Base-by-base conservation (phyloP, 2,797 vertebrate species). In the Pseudochirops corinnae region DNA sequence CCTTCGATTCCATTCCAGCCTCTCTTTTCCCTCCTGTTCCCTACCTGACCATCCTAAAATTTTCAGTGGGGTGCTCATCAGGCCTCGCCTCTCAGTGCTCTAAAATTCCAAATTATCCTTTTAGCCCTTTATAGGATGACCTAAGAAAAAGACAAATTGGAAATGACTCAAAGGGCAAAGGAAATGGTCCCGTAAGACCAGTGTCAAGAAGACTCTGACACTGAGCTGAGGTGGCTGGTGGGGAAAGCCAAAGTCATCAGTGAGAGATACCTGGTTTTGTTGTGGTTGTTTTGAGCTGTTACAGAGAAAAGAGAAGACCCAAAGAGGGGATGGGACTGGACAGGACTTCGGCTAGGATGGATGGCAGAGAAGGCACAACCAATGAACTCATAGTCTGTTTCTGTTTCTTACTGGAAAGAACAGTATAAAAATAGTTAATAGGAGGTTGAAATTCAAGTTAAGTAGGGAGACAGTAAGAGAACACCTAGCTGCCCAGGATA, bases 101-200 rank as follows among this genome's bases (percentile, higher is more conserved):
- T 95, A n/a, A 92, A 95, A 55, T 97, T 96, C 95, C 57, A 91
- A 93, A 82, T 92, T 92, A 96, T 95, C 91, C 94, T 95, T 95
- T 55, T 91, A 96, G 92, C 39, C 92, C 91, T 96, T 97, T 92
- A 95, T 90, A 95, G 52, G 93, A 67, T 94, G 94, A 94, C 96
- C 96, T 93, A 93, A 95, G 95, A 92, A 96, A 87, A 96, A 95
- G 92, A 91, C 58, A 91, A 91, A 57, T 46, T 46, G 56, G 90
- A 96, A 56, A 94, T 56, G 93, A 93, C 92, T 5, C 62, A 33
- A 92, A 5, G 33, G 93, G 93, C 91, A 94, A 92, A 93, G 82
- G 90, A 93, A 94, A 93, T 56, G 56, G 53, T 28, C 39, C 55
- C 0, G 26, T 12, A 28, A 82, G 39, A 82, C 11, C 74, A 82